Percentiles rank a stretch among this genome's conserved stretches.
phyloP scores from a whole-genome alignment of 2,113 vertebrate genomes.

The Budorcas taxicolor region DNA sequence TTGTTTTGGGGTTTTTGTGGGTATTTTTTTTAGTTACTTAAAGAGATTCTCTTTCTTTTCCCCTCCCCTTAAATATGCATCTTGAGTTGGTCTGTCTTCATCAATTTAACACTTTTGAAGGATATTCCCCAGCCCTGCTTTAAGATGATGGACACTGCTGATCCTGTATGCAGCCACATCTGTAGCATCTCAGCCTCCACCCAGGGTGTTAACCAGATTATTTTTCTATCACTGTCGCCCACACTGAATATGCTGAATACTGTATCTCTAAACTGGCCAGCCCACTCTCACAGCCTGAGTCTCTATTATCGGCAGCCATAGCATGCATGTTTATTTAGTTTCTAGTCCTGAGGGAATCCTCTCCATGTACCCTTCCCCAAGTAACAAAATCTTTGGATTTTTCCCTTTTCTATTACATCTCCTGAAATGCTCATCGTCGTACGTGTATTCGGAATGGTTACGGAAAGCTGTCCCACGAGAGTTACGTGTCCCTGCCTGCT shows the following conservation, averaged over 20 bases:
- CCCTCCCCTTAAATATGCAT: conserved; percentile 16
- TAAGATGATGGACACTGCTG: conserved; percentile 55
- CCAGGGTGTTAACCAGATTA: conserved; percentile 78
- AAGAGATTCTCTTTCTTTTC: background rate
- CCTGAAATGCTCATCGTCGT: conserved; percentile 46
- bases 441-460: background rate
- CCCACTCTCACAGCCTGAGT: conserved; percentile 66
- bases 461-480: background rate
- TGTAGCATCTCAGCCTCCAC: conserved; percentile 69
- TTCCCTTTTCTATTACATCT: conserved; percentile 18
- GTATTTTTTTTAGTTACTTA: conserved; percentile 20
- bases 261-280: conserved; percentile 70
- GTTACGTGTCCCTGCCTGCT: background rate
- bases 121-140: conserved; percentile 50
- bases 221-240: conserved; percentile 73
- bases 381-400: conserved; percentile 45
- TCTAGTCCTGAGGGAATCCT: conserved; percentile 50
- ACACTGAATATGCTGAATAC: conserved; percentile 57
- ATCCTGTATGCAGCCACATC: conserved; percentile 70
- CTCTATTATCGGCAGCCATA: conserved; percentile 67
- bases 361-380: conserved; percentile 53
- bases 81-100: background rate
- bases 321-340: conserved; percentile 72
- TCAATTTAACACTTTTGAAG: conserved; percentile 8
- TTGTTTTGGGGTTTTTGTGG: background rate